Base-by-base conservation (phyloP, 2,113 vertebrate genomes). In the Oreocharis arfaki region DNA sequence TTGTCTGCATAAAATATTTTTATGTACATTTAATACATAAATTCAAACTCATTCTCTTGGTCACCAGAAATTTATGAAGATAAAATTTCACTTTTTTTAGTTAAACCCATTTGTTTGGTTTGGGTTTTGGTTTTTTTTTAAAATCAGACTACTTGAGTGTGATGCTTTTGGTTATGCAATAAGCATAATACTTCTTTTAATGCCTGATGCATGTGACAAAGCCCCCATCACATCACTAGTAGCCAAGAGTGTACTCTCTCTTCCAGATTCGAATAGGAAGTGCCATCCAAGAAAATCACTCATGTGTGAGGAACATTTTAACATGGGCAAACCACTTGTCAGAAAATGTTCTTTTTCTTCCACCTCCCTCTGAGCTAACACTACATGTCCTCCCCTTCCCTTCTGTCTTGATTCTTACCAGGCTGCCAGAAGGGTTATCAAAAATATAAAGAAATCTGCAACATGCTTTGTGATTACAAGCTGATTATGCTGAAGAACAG, bases 401-500 rank as follows among this genome's bases (percentile, higher is more conserved):
- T 75, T 82, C 84, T 4, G 1, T 68, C 60, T 83, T 71, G 44
- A 91, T 87, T 96, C 91, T 55, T 84, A 95, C 53, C 70, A 91
- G 65, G 64, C 70, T 92, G 84, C 73, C 89, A 85, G 59, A 39
- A 73, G 55, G 28, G n/a, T 80, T 90, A 90, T 88, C 24, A 90
- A 92, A 90, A 96, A 93, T 42, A 80, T 8, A 90, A 73, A 95
- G 61, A 92, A 96, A 97, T 76, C 71, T 95, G 81, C 85, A 97
- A 69, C 69, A 85, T 42, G 90, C 69, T 90, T 96, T 93, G 87
- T 28, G 82, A 92, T 94, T 93, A 89, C 56, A 83, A 91, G 87
- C 86, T 84, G 71, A 89, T 86, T 76, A 74, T 95, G 92, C 95
- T 97, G 92, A 95, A 92, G 93, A 97, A 90, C 96, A 97, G 96